Base-by-base conservation (phyloP, 2,888 invertebrate species). In the Sarcophaga rosellei region DNA sequence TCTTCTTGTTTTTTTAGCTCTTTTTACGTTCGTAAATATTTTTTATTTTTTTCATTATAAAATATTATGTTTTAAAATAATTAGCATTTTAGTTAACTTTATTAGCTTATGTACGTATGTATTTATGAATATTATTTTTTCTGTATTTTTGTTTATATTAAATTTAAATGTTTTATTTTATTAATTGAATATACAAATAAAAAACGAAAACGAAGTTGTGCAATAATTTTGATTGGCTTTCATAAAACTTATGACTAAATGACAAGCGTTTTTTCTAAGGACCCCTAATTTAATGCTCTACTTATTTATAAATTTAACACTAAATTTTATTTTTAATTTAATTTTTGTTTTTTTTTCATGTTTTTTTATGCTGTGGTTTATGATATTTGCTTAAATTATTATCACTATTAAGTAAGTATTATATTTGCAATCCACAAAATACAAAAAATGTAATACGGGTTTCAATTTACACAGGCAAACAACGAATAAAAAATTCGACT, bases 201-300 rank as follows among this genome's bases (percentile, higher is more conserved):
- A 45, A 10, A 53, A 53, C 0, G 0, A 15, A 35, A 35, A 35
- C 35, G 1, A 2, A 2, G 3, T 35, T 35, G 20, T 23, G 44
- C 11, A 65, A 72, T 77, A 82, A 77, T 72, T 77, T 82, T 82
- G 77, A 82, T 82, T 82, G 76, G 82, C 77, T 82, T 77, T 82
- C 45, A 47, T 23, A 12, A 25, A 72, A 61, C 57, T 75, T 59
- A 63, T 25, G 21, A 44, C 65, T 59, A 59, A 21, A 76, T 62
- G 76, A 47, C 35, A 77, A 61, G 66, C 66, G 61, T 66, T 53
- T 53, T 35, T 15, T 53, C 15, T 73, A 62, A 66, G 65, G 45
- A 25, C 79, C 72, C 77, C 66, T 82, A 82, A 77, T 35, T 61
- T n/a, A 61, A 77, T 72, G 62, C 61, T 61, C 47, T 53, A 53